Evolutionary conservation across 1,140 invertebrate genomes (phyloP).

Genomic region (Trichoplusia ni): DNA sequence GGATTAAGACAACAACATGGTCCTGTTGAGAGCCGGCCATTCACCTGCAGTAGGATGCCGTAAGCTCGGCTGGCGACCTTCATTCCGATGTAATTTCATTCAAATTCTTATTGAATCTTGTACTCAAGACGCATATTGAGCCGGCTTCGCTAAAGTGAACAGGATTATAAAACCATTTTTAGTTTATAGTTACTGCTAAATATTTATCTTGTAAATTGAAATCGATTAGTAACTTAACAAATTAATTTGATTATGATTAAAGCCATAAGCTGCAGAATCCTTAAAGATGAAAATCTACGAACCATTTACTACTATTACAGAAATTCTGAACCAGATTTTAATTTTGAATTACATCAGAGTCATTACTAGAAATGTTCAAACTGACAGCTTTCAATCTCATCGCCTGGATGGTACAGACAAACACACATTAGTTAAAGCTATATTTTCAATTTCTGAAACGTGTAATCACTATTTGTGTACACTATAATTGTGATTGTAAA

Average conservation of each 20-base stretch:
- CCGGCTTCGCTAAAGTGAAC: background rate
- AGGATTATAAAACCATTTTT: background rate
- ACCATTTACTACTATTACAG: too few species aligned
- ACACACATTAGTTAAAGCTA: background rate
- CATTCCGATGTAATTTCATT: constrained; percentile 25
- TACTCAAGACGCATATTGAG: constrained; percentile 10
- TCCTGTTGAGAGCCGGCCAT: constrained; percentile 23
- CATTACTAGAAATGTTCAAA: too few species aligned
- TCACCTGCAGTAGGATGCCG: constrained; percentile 29
- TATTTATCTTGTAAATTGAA: too few species aligned
- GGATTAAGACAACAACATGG: too few species aligned
- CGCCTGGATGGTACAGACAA: background rate
- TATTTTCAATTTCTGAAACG: background rate
- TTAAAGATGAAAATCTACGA: too few species aligned
- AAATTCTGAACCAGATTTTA: too few species aligned
- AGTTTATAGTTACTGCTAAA: too few species aligned
- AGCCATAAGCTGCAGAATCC: too few species aligned
- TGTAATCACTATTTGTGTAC: background rate
- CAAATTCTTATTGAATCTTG: constrained; percentile 16
- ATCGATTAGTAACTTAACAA: too few species aligned
- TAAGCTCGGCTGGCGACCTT: constrained; percentile 23
- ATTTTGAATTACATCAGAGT: too few species aligned
- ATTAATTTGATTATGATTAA: too few species aligned
- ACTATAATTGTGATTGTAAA: constrained; percentile 9
- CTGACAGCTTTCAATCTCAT: too few species aligned